A percentile compares a stretch with the other conserved stretches of the same genome.
These are phyloP conservation scores for Aethes cnicana DNA, from an alignment of 2,888 invertebrate genomes.

Conservation along the genomic window DNA sequence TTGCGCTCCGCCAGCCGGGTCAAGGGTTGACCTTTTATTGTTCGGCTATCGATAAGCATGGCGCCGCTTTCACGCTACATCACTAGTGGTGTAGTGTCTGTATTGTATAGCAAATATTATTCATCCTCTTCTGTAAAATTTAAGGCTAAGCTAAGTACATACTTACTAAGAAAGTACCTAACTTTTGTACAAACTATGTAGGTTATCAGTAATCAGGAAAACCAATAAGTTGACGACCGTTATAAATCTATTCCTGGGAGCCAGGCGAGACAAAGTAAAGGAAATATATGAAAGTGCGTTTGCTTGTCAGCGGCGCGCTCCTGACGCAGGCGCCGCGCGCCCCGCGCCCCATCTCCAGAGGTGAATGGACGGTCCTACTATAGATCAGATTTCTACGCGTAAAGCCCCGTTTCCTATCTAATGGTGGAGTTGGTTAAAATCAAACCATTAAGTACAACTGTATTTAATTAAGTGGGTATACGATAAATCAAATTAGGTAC, in stretches of 20 bases:
- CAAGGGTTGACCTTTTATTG: constrained; percentile 61
- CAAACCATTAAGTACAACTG: too few species aligned
- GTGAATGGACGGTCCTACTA: constrained; percentile 64
- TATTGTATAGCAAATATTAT: too few species aligned
- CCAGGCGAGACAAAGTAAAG: too few species aligned
- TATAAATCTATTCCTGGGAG: too few species aligned
- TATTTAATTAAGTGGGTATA: too few species aligned
- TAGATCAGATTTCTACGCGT: constrained; percentile 50
- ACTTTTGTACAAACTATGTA: too few species aligned
- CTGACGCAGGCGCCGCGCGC: constrained; percentile 37
- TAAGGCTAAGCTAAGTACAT: too few species aligned
- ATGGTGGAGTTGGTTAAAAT: constrained; percentile 30
- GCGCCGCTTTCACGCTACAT: constrained; percentile 51
- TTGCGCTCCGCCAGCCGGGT: constrained; percentile 49
- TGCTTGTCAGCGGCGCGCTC: neutral
- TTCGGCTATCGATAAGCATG: constrained; percentile 58
- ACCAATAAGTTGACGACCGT: too few species aligned
- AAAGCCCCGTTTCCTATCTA: constrained; percentile 41
- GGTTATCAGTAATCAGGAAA: too few species aligned
- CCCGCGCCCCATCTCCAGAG: constrained; percentile 43
- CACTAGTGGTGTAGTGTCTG: constrained; percentile 37
- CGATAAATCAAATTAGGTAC: too few species aligned
- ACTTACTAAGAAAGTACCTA: too few species aligned
- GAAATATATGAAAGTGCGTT: neutral
- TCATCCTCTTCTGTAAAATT: too few species aligned